Evolutionary conservation across 2,797 vertebrate genomes (phyloP).

Genomic region (Distichodus sexfasciatus): DNA sequence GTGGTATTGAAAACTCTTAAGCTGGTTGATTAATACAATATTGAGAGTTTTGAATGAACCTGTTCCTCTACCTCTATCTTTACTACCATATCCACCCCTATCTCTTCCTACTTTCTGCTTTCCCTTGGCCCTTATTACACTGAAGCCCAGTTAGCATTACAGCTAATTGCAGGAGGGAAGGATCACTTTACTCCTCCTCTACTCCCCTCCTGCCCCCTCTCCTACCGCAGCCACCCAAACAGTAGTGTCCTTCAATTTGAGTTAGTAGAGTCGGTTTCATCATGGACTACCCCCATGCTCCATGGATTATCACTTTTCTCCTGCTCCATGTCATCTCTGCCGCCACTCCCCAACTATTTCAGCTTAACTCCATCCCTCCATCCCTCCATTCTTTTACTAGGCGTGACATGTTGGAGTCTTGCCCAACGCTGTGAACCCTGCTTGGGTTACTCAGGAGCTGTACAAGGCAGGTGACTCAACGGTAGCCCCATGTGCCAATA

Average conservation of each 20-base stretch:
- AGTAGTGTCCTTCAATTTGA: conserved; percentile 66
- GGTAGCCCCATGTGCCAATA: conserved; percentile 57
- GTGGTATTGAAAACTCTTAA: no score
- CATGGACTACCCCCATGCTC: conserved; percentile 51
- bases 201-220: conserved; percentile 46
- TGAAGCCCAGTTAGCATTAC: conserved; percentile 54
- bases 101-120: conserved; percentile 19
- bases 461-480: conserved; percentile 48
- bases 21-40: no score
- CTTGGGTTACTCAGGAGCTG: conserved; percentile 51
- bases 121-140: conserved; percentile 31
- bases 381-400: conserved; percentile 24
- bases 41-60: no score
- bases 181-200: conserved; percentile 68
- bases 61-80: no score
- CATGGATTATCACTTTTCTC: conserved; percentile 68
- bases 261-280: conserved; percentile 67
- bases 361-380: conserved; percentile 12
- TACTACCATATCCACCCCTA: no score
- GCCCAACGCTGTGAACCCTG: conserved; percentile 25
- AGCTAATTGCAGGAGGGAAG: conserved; percentile 64
- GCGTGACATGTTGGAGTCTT: not conserved
- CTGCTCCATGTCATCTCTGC: not conserved
- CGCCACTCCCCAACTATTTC: not conserved
- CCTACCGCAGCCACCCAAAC: conserved; percentile 54